Percentiles rank a stretch among this genome's conserved stretches.
These are phyloP conservation scores for Enteromius thamalakanensis DNA, from an alignment of 2,797 vertebrate genomes.

Conservation along the genomic window DNA sequence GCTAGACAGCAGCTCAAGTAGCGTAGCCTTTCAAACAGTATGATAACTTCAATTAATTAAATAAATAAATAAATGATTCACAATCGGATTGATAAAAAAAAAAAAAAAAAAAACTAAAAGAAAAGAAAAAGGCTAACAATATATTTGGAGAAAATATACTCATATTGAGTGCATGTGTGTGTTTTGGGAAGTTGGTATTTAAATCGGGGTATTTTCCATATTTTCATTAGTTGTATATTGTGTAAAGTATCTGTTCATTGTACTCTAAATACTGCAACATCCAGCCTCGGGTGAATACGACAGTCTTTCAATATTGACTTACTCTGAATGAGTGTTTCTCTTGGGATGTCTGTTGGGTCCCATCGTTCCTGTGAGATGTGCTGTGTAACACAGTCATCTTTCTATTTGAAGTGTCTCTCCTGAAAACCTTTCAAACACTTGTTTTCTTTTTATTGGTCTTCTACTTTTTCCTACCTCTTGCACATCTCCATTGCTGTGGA, in stretches of 20 bases:
- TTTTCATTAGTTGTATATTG: not conserved
- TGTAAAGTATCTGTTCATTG: not conserved
- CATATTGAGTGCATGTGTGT: too few relatives aligned
- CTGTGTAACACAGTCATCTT: not conserved
- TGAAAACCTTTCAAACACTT: slow-evolving; percentile 51
- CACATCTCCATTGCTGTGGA: slow-evolving; percentile 51
- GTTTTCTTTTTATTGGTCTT: slow-evolving; percentile 30
- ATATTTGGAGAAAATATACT: too few relatives aligned
- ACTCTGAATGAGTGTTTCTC: not conserved
- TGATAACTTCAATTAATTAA: too few relatives aligned
- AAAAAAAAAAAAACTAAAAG: too few relatives aligned
- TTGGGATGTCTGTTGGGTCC: slow-evolving; percentile 27
- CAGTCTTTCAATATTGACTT: not conserved
- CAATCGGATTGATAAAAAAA: too few relatives aligned
- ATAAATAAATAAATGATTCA: too few relatives aligned
- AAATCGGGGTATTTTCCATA: not conserved
- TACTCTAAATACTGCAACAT: not conserved
- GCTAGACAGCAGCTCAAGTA: not conserved
- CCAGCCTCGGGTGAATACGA: not conserved
- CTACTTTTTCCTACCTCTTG: not conserved
- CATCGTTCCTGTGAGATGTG: not conserved
- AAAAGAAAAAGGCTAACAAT: too few relatives aligned
- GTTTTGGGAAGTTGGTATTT: not conserved
- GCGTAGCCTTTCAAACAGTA: not conserved
- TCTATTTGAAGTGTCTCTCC: slow-evolving; percentile 17